Base-by-base conservation (phyloP, 1,140 invertebrate genomes). In the Drosophila dunni region DNA sequence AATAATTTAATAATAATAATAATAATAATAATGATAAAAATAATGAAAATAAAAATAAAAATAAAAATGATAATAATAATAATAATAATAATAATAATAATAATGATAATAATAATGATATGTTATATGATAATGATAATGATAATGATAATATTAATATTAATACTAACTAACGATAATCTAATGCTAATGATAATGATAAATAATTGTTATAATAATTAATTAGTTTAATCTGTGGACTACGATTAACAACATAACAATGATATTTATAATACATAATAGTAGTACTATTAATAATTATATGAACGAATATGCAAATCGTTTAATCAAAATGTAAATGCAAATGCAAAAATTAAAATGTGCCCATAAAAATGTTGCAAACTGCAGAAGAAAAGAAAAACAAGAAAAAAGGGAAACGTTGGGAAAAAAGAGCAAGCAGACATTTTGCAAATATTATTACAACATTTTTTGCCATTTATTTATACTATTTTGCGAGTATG, bases 371-470 rank as follows among this genome's bases (percentile, higher is more conserved):
- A 86, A 69, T 78, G 71, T 66, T 68, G 61, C 76, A 71, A 33
- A 42, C 44, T 56, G 48, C 29, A 48, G 60, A 60, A 67, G 17
- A 63, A 24, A 54, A 44, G 5, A 70, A 51, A 36, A 56, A 40
- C 20, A 34, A 17, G 11, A 50, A 36, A 45, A 48, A 72, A 42
- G 44, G 20, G 53, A 72, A 57, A 42, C 24, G 10, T 10, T 10
- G 36, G 34, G 6, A 17, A 64, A 70, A 68, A 70, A 33, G 72
- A 58, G 53, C 78, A 71, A 71, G 66, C 83, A 88, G 83, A 88
- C 83, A 88, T 84, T 89, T 81, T 89, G 84, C 84, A 89, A 89
- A 89, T 89, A 89, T 90, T 89, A 89, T 89, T 89, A 89, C 78
- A 77, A 83, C 72, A 77, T 80, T 69, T 71, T 67, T 73, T 73